Evolutionary conservation across 2,797 vertebrate species (phyloP), one percentile per base, ranked within the genome.

Genomic region (Nannoperca obscura): DNA sequence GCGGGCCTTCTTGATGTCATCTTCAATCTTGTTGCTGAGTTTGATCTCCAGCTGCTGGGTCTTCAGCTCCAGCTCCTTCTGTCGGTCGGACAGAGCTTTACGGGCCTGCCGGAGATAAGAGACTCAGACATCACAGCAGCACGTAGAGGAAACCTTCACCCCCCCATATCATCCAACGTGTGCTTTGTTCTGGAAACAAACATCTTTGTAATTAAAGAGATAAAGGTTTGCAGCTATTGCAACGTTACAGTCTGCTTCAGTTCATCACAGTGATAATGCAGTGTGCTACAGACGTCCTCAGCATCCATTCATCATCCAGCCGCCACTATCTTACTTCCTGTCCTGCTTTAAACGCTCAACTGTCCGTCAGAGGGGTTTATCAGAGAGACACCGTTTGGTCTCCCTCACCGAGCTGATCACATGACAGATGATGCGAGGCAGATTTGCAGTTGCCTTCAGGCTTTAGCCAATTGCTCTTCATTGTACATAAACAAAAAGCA

Each of bases 1-100:
- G 68, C 98, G 95, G 0, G 98, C 98, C 86, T 98, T 99, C 94
- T 99, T 99, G 88, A 99, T 99, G 82, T 99, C 98, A 77, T 99
- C 98, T 83, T 99, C 98, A 0, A 95, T 97, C 93, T 99, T 99
- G 93, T 95, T 97, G 95, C 93, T 98, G 86, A 99, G 95, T 86
- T 99, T 99, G 88, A 97, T 96, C 91, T 99, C 98, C 63, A 98
- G 89, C 92, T 99, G 98, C 91, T 99, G 98, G 0, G 96, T 98
- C 92, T 99, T 99, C 83, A 98, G 60, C 90, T 99, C 98, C 88
- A 99, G 95, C 82, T 99, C 98, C 80, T 97, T 98, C 95, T 99
- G 98, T 49, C 98, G 91, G 86, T 99, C 98, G 0, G 96, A 94
- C 83, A 99, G 95, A 15, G 97, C 96, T 89, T 96, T 98, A 20